Evolutionary conservation across 2,797 vertebrate genomes (phyloP).

Genomic region (Gambusia yucatana): DNA sequence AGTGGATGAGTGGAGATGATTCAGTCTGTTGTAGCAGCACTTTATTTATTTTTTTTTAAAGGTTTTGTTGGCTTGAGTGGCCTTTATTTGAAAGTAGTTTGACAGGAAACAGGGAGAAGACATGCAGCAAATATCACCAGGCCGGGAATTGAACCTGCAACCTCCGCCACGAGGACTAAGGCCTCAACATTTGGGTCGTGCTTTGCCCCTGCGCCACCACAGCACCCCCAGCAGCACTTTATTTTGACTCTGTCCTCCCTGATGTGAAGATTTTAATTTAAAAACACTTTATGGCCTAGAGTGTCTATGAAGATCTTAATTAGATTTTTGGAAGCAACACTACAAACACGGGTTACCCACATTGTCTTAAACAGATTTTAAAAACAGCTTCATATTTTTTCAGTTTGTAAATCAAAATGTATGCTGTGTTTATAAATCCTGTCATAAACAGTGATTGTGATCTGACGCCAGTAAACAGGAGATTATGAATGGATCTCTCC

Average conservation of each 20-base stretch:
- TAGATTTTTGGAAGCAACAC: background rate
- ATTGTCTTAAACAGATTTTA: background rate
- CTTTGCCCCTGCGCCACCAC: too few relatives aligned
- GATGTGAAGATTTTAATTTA: background rate
- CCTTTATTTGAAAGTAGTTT: too few relatives aligned
- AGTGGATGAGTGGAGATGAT: background rate
- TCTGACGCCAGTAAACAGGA: background rate
- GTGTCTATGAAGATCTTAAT: background rate
- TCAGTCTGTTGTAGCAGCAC: background rate
- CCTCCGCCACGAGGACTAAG: too few relatives aligned
- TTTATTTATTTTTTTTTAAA: background rate
- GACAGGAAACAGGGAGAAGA: too few relatives aligned
- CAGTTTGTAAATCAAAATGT: background rate
- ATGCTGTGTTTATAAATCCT: background rate
- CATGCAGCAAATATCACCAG: too few relatives aligned
- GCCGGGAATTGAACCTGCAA: too few relatives aligned
- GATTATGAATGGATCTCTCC: background rate
- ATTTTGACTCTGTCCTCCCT: background rate
- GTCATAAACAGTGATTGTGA: background rate
- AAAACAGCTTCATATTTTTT: background rate
- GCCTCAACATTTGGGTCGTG: too few relatives aligned
- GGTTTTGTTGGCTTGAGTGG: too few relatives aligned
- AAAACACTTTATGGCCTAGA: background rate
- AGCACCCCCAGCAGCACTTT: background rate
- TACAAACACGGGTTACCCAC: background rate